Base-by-base conservation (phyloP, 2,888 invertebrate species). In the Criorhina ranunculi region DNA sequence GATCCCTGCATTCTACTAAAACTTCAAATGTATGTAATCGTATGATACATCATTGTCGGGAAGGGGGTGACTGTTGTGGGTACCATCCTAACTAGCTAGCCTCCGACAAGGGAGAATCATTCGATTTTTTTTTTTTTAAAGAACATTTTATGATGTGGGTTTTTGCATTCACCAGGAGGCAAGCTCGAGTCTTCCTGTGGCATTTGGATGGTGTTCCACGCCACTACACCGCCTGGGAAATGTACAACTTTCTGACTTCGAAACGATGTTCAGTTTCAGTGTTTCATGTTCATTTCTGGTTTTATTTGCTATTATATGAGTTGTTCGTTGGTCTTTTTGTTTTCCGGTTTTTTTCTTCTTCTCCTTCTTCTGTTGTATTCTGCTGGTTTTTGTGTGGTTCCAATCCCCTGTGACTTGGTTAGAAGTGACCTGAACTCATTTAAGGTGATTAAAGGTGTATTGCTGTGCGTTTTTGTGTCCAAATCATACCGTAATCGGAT, bases 81-180 rank as follows among this genome's bases (percentile, higher is more conserved):
- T 29, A 12, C 49, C 51, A 53, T 62, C 62, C 62, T 24, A 70
- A 59, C 57, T 42, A 53, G 40, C 24, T 33, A 40, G 17, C 40
- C 17, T 67, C 67, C 40, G 40, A 66, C 19, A 9, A 15, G 67
- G 24, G 35, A 40, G 35, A 75, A 62, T 76, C 81, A 76, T 78
- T 82, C 82, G 82, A 82, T 82, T 81, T 76, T 75, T 46, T 51
- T n/a, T n/a, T n/a, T n/a, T n/a, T n/a, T n/a, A n/a, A 35, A 51
- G 57, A 79, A 72, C 64, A 79, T 59, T 79, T 75, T 75, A 67
- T 75, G 80, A 80, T 59, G 42, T 72, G 59, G 49, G 51, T 67
- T 64, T 60, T 79, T 60, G 59, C 53, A 62, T 69, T 79, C 37
- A 19, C 33, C 33, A 44, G 24, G 5, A 46, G 8, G 5, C 15